Base-by-base conservation (phyloP, 35 echinoderm and acorn worm genomes). In the Stichopus chloronotus region DNA sequence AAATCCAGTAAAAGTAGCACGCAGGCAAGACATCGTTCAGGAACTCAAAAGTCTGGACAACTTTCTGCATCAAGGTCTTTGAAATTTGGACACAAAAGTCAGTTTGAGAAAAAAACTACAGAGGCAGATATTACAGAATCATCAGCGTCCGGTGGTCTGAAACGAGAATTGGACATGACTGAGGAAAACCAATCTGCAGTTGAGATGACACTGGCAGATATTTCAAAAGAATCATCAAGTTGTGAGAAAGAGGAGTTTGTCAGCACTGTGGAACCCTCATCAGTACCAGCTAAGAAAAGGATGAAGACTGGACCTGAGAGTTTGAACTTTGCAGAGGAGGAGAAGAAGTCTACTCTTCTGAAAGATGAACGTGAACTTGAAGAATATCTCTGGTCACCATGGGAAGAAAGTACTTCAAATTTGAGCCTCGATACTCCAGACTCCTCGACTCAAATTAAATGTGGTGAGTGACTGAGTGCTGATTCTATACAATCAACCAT, bases 301-400 rank as follows among this genome's bases (percentile, higher is more conserved):
- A 89, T 89, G 58, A 63, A 83, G 25, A 85, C 79, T 53, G 81
- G 77, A 25, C 55, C 25, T 14, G 76, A 83, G 16, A 59, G 79
- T 72, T 59, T 89, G 87, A 61, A 52, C 19, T 53, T 14, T 4
- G 87, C 59, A 9, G 59, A 24, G 9, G 25, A 12, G 17, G 65
- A 55, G 23, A 9, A 25, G 24, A 69, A 89, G 60, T 55, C 55
- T 58, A 56, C 5, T 2, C 55, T 22, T 20, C 12, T 25, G 55
- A 84, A 83, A 69, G 78, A 84, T 8, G 79, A 83, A 7, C 79
- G 24, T 20, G 61, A 92, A 53, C 58, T 83, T 59, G 58, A 83
- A 16, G 79, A 92, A 55, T 85, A 63, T 17, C n/a, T 84, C 43
- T 65, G 81, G 58, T 84, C 91, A 72, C 79, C 91, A 84, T 59